Evolutionary conservation across 2,888 invertebrate genomes (phyloP), one percentile per base, ranked within the genome.

Genomic region (Cetonia aurata): DNA sequence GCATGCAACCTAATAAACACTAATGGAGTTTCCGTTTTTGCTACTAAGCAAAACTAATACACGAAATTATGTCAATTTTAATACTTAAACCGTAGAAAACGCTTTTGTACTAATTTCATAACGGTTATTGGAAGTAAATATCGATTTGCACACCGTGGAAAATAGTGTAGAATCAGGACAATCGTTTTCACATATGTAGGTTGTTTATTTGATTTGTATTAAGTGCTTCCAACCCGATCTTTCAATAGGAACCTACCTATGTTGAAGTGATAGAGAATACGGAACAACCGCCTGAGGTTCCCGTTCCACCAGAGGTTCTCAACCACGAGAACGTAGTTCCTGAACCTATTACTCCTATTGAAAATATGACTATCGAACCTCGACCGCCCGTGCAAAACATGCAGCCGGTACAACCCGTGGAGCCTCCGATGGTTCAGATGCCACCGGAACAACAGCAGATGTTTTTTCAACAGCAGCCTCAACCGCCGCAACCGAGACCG

Each of bases 401-500:
- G 48, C 70, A 72, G 19, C 72, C 74, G 19, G 69, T 74, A 8
- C 75, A 72, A 15, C 65, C 69, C 1, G 71, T 72, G 33, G 73
- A 73, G 19, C 71, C 71, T 67, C 72, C 77, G 9, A 71, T 75
- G 31, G 75, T 74, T 46, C 80, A 78, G 33, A 80, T 75, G 46
- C 78, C 77, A 15, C 77, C 77, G 10, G 76, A 78, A 19, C n/a
- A n/a, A n/a, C 79, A 80, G 59, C 79, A 76, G 44, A 79, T 78
- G 53, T 77, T 76, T 70, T 78, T 76, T 71, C 81, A 77, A 55
- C 84, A 79, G 8, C 69, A 48, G n/a, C 69, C 53, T 10, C 67
- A 62, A 42, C 70, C 70, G 17, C 85, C 88, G 55, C 83, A 80
- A 3, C 83, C 85, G 2, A 86, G 89, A 72, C 93, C 93, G 3